Conservation (phyloP, 2,113 vertebrate species). For the Pituophis catenifer region DNA sequence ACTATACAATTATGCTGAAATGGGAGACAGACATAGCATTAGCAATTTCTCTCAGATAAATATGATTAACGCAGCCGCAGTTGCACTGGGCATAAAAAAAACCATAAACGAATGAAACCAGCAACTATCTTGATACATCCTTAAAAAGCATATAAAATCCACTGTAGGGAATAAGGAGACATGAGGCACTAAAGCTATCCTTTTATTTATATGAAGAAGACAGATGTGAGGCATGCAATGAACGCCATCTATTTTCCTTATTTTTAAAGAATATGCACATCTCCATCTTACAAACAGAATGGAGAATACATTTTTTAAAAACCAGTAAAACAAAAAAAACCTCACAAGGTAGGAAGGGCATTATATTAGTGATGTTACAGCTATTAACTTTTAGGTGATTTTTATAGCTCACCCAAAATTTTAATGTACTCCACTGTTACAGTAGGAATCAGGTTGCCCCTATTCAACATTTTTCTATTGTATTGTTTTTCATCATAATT, state of each 20-base stretch:
- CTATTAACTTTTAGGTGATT: neutral
- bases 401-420: neutral
- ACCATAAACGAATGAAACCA: neutral
- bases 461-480: neutral
- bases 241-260: neutral
- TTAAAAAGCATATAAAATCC: neutral
- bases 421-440: neutral
- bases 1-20: neutral
- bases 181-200: neutral
- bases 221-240: neutral
- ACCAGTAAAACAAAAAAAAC: neutral
- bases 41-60: neutral
- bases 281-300: neutral
- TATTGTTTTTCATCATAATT: neutral
- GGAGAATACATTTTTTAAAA: neutral
- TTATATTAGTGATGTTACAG: neutral
- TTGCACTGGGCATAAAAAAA: neutral
- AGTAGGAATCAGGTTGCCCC: neutral
- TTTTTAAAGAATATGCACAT: neutral
- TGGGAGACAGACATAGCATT: neutral
- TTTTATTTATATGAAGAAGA: neutral
- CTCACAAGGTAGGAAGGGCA: too few species aligned
- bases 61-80: neutral
- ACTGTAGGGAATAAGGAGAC: neutral
- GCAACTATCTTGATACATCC: neutral